phyloP scores from a whole-genome alignment of 2,797 vertebrate genomes.

The Pangasius sanitwongsei region DNA sequence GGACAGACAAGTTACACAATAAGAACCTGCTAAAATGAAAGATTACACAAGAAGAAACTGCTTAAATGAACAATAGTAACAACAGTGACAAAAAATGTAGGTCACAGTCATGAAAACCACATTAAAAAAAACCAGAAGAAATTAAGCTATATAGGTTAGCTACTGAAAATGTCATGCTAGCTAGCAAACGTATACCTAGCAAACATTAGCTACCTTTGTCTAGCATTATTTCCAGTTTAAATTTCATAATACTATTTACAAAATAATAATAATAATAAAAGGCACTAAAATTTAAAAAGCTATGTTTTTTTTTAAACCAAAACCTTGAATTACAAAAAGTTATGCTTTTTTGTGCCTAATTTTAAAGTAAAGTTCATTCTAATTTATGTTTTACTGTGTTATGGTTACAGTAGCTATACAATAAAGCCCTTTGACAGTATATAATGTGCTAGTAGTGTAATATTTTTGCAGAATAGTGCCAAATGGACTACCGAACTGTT shows the following conservation, averaged over 20 bases:
- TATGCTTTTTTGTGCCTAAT: background rate
- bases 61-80: background rate
- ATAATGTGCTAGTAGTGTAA: background rate
- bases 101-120: background rate
- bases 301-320: background rate
- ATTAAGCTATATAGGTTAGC: background rate
- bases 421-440: background rate
- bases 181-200: background rate
- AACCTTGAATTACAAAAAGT: background rate
- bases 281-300: background rate
- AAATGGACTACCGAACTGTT: background rate
- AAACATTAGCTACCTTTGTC: background rate
- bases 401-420: background rate
- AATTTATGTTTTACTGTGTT: background rate
- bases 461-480: background rate
- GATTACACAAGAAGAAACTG: background rate
- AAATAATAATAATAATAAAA: background rate
- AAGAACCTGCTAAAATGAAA: background rate
- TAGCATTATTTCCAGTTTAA: background rate
- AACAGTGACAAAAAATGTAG: background rate
- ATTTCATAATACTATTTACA: background rate
- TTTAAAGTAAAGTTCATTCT: background rate
- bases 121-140: background rate
- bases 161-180: background rate
- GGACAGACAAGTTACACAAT: background rate